phyloP scores from a whole-genome alignment of 2,888 invertebrate species.

The Trissonchulus sp. region DNA sequence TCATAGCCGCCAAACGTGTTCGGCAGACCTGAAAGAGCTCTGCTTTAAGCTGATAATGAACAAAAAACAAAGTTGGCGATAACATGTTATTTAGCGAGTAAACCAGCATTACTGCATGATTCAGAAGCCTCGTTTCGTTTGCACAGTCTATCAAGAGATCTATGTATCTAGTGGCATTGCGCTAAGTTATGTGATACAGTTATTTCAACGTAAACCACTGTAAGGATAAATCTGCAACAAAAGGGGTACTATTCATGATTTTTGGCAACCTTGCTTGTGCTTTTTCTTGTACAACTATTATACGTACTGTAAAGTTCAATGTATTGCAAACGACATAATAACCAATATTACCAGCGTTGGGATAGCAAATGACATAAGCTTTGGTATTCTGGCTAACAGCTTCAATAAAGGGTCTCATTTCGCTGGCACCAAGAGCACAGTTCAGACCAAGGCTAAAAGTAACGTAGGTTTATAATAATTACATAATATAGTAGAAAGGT shows the following conservation, averaged over 20 bases:
- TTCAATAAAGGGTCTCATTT: slow-evolving; percentile 61
- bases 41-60: too few relatives aligned
- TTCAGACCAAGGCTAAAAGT: slow-evolving; percentile 59
- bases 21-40: slow-evolving; percentile 53
- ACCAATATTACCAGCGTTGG: slow-evolving; percentile 62
- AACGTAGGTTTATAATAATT: too few relatives aligned
- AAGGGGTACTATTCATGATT: too few relatives aligned
- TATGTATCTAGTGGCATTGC: too few relatives aligned
- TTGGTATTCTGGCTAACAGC: slow-evolving; percentile 57
- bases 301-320: not conserved
- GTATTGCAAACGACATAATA: slow-evolving; percentile 42
- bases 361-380: slow-evolving; percentile 58
- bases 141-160: too few relatives aligned
- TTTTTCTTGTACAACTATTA: too few relatives aligned
- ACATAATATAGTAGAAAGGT: too few relatives aligned
- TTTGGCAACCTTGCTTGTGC: too few relatives aligned
- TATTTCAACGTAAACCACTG: too few relatives aligned
- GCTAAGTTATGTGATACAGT: too few relatives aligned
- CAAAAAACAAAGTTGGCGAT: too few relatives aligned
- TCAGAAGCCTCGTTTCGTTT: not conserved
- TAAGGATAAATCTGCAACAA: too few relatives aligned
- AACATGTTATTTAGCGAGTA: slow-evolving; percentile 51
- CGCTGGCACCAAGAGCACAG: slow-evolving; percentile 60
- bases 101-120: slow-evolving; percentile 52
- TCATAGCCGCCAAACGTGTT: slow-evolving; percentile 62